A percentile compares a stretch with the other conserved stretches of the same genome.
These are phyloP conservation scores for Eupithecia subfuscata DNA, from an alignment of 2,888 invertebrate genomes.

Conservation along the genomic window DNA sequence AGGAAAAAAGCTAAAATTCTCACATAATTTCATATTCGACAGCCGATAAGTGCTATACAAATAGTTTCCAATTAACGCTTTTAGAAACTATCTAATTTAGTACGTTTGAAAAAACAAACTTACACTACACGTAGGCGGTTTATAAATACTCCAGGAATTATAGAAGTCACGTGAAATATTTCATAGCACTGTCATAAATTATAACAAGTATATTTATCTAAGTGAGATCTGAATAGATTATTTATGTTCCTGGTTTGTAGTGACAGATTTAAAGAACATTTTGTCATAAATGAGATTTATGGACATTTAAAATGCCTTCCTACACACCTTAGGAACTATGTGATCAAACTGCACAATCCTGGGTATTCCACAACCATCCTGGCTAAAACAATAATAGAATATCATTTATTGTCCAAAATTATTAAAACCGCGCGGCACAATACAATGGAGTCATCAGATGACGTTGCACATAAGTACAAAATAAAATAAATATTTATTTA, in stretches of 20 bases:
- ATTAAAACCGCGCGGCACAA: too few species aligned
- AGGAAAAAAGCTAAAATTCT: background rate
- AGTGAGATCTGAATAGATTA: background rate
- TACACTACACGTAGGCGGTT: slow-evolving; percentile 26
- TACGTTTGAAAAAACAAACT: slow-evolving; percentile 15
- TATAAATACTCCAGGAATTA: slow-evolving; percentile 38
- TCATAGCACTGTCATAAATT: slow-evolving; percentile 34
- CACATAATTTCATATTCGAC: slow-evolving; percentile 6
- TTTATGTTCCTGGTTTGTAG: background rate
- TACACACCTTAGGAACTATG: background rate
- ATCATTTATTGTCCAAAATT: too few species aligned
- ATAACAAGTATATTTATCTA: slow-evolving; percentile 14
- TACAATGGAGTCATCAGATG: too few species aligned
- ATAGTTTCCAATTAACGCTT: background rate
- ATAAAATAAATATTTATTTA: too few species aligned
- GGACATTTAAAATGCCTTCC: background rate
- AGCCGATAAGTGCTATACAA: slow-evolving; percentile 7
- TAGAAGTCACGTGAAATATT: slow-evolving; percentile 40
- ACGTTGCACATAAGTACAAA: too few species aligned
- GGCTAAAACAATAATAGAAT: background rate
- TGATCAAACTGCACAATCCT: background rate
- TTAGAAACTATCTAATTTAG: background rate
- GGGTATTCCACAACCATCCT: background rate
- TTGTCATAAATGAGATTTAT: background rate
- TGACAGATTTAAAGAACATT: background rate